Evolutionary conservation across 2,113 vertebrate species (phyloP), one percentile per base, ranked within the genome.

Genomic region (Steatornis caripensis): DNA sequence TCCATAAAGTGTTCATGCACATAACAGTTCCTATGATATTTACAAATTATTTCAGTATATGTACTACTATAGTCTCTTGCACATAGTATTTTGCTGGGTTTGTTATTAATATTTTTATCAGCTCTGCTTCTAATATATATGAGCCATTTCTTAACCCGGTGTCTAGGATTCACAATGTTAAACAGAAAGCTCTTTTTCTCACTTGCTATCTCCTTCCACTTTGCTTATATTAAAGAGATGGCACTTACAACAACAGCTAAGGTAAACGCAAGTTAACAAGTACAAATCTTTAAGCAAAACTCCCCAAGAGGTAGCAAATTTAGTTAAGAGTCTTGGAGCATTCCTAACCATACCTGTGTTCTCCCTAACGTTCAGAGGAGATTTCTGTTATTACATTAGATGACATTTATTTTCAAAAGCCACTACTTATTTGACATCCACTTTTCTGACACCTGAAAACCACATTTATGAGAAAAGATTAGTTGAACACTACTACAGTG

Each of bases 251-350:
- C 36, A 37, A 90, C 36, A 97, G 36, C 37, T 61, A 86, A 94
- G 45, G n/a, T 66, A 97, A 96, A 82, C 36, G 17, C 11, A 96
- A 84, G 84, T 77, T 88, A n/a, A 84, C 49, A 86, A 93, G 85
- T 62, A 87, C 19, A 95, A 93, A 92, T 76, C 51, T 65, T 84
- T 91, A 94, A 79, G 39, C 14, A 87, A 90, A 95, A 88, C 17
- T 34, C 18, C 53, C n/a, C 22, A 83, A 12, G 10, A 55, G 21
- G 23, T 48, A 91, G 22, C 53, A 89, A 57, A 76, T 80, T 83
- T 74, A 92, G 24, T 60, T 79, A 77, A 64, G 3, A 92, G 55
- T 66, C 36, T 72, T 26, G 3, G 19, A 76, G 70, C 36, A 91
- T 48, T 79, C 69, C 10, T 60, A 69, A 34, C 55, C 0, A 1